Evolutionary conservation across 2,888 invertebrate species (phyloP).

Genomic region (Volucella bombylans): DNA sequence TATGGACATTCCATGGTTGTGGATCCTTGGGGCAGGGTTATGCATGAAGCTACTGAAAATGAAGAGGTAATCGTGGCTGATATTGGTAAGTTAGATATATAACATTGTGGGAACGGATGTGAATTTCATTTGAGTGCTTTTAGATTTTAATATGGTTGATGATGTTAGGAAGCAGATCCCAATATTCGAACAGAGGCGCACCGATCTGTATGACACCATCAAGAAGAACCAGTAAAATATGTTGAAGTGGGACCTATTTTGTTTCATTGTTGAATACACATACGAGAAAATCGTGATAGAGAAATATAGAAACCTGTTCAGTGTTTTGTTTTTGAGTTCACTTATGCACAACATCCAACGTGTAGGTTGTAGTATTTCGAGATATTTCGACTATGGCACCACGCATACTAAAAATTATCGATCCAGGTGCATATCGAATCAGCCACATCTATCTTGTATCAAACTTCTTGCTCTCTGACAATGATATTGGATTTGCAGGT

Average conservation of each 20-base stretch:
- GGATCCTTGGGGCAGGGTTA: constrained; percentile 90
- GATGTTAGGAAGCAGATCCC: constrained; percentile 93
- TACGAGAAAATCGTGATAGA: too few species aligned
- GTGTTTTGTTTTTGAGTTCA: too few species aligned
- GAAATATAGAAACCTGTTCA: too few species aligned
- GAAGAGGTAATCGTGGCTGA: constrained; percentile 89
- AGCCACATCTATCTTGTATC: too few species aligned
- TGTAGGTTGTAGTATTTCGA: too few species aligned
- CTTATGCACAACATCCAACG: too few species aligned
- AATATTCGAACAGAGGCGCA: constrained; percentile 87
- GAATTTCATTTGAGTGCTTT: constrained; percentile 15
- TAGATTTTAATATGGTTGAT: constrained; percentile 88
- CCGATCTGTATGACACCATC: constrained; percentile 88
- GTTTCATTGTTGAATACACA: neutral
- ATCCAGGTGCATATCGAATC: too few species aligned
- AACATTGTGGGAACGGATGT: neutral
- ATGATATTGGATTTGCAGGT: too few species aligned
- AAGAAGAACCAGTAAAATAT: constrained; percentile 30
- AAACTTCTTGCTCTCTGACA: too few species aligned
- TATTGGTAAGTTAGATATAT: constrained; percentile 81
- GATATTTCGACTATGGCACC: too few species aligned
- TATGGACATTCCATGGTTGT: constrained; percentile 94
- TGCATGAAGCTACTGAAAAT: constrained; percentile 87
- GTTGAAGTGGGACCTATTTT: constrained; percentile 2
- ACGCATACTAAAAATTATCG: too few species aligned